Conservation (phyloP, 2,888 invertebrate species). For the Carcina quercana region DNA sequence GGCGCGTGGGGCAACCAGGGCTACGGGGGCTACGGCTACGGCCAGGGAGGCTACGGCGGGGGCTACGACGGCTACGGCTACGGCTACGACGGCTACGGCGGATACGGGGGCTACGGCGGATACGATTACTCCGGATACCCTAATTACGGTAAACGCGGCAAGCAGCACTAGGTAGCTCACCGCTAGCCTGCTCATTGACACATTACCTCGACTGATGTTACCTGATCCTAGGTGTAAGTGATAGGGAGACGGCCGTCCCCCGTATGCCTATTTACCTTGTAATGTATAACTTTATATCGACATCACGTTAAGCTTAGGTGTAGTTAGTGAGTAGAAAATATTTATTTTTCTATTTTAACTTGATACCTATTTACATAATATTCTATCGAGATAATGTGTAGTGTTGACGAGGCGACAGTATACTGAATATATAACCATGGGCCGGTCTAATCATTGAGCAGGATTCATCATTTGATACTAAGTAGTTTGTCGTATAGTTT, state of each 20-base stretch:
- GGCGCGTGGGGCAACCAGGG: slow-evolving; percentile 79
- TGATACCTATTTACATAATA: slow-evolving; percentile 58
- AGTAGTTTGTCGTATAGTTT: slow-evolving; percentile 48
- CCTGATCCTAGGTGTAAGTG: slow-evolving; percentile 67
- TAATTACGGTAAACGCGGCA: slow-evolving; percentile 84
- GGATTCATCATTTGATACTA: slow-evolving; percentile 49
- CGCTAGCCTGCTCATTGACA: slow-evolving; percentile 66
- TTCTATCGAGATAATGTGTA: slow-evolving; percentile 74
- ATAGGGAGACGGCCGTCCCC: slow-evolving; percentile 54
- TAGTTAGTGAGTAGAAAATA: slow-evolving; percentile 73
- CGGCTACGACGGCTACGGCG: slow-evolving; percentile 83
- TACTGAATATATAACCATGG: slow-evolving; percentile 41
- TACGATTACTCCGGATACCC: slow-evolving; percentile 88
- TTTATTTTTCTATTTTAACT: slow-evolving; percentile 70
- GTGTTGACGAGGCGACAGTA: slow-evolving; percentile 67
- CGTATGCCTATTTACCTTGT: slow-evolving; percentile 63
- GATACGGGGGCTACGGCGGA: slow-evolving; percentile 85
- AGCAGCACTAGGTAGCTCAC: slow-evolving; percentile 59
- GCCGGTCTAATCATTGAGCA: slow-evolving; percentile 34
- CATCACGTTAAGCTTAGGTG: slow-evolving; percentile 70
- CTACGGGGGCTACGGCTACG: slow-evolving; percentile 81
- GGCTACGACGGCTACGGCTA: slow-evolving; percentile 85
- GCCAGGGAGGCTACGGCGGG: slow-evolving; percentile 81
- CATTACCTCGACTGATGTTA: slow-evolving; percentile 75
- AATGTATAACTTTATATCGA: slow-evolving; percentile 55